Base-by-base conservation (phyloP, 2,797 vertebrate genomes). In the Graptemys geographica region DNA sequence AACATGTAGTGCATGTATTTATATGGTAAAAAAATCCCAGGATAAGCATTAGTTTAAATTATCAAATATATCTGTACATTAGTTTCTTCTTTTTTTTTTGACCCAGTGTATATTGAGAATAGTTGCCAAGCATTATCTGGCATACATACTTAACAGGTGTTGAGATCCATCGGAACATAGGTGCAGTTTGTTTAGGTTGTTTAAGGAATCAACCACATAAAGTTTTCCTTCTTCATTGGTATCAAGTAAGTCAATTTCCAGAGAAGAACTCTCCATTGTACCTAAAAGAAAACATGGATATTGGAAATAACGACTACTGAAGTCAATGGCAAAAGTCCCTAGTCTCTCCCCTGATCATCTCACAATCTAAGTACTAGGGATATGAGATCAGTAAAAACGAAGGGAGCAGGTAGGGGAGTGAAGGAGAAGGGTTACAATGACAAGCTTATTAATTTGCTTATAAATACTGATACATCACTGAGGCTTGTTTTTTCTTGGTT, bases 181-280 rank as follows among this genome's bases (percentile, higher is more conserved):
- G 49, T 94, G 98, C 33, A 98, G 93, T 84, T 97, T 98, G 97
- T 98, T 98, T 80, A 98, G 93, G 86, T 98, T 98, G 55, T 98
- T 98, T 92, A 99, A 97, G n/a, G 98, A 98, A 94, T 98, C 98
- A 53, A 98, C 98, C 11, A 97, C 96, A 28, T 98, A 98, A 79
- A 98, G 98, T 84, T 98, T 98, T 91, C 98, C 94, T 82, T 98
- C 98, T 97, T 97, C 97, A 0, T 91, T 93, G 31, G 90, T 79
- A 72, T 83, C 62, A 1, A 79, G 72, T 53, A 97, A 79, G 25
- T 94, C 94, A 55, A 93, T 51, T 93, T 98, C 97, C 93, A 96
- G 95, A 79, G 96, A 94, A 91, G 97, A 80, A 55, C 52, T 97
- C 92, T 96, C 98, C 98, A 98, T 98, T 90, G 69, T 95, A 56